A percentile compares a stretch with the other conserved stretches of the same genome.
Evolutionary conservation across 92 coral and sea anemone genomes (phyloP).

Genomic region (Porites evermanni): DNA sequence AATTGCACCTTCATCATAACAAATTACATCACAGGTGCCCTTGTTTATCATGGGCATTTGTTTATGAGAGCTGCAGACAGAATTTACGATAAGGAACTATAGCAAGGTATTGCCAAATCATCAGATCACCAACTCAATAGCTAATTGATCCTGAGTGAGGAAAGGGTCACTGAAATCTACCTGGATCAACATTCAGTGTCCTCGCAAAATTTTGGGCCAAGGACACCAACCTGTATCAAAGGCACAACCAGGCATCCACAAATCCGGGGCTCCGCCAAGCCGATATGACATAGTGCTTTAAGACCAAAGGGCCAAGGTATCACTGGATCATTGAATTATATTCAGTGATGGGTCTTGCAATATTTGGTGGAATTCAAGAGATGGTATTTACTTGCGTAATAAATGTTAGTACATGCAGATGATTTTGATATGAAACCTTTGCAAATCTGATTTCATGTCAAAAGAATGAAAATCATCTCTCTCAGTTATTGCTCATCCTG

Average conservation of each 20-base stretch:
- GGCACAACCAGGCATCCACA: slow-evolving; percentile 47
- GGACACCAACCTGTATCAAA: slow-evolving; percentile 43
- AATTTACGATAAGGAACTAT: slow-evolving; percentile 57
- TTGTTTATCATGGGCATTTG: slow-evolving; percentile 75
- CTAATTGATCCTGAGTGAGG: slow-evolving; percentile 44
- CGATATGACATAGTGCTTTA: slow-evolving; percentile 52
- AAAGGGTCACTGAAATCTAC: slow-evolving; percentile 48
- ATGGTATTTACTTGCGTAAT: slow-evolving; percentile 13
- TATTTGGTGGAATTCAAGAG: slow-evolving; percentile 6
- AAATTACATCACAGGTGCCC: slow-evolving; percentile 54
- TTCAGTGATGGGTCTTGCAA: slow-evolving; percentile 18
- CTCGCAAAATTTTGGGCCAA: slow-evolving; percentile 44
- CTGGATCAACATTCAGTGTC: slow-evolving; percentile 43
- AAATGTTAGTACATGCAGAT: no score
- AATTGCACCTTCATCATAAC: slow-evolving; percentile 52
- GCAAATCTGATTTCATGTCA: no score
- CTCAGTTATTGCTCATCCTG: no score
- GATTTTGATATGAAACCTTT: no score
- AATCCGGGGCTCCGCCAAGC: slow-evolving; percentile 45
- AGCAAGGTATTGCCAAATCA: slow-evolving; percentile 76
- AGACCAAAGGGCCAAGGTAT: slow-evolving; percentile 41
- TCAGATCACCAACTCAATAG: slow-evolving; percentile 63
- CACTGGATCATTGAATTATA: slow-evolving; percentile 56
- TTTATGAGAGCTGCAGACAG: slow-evolving; percentile 64
- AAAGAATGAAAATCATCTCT: no score